Base-by-base conservation (phyloP, 2,797 vertebrate genomes). In the Chelidonichthys spinosus region DNA sequence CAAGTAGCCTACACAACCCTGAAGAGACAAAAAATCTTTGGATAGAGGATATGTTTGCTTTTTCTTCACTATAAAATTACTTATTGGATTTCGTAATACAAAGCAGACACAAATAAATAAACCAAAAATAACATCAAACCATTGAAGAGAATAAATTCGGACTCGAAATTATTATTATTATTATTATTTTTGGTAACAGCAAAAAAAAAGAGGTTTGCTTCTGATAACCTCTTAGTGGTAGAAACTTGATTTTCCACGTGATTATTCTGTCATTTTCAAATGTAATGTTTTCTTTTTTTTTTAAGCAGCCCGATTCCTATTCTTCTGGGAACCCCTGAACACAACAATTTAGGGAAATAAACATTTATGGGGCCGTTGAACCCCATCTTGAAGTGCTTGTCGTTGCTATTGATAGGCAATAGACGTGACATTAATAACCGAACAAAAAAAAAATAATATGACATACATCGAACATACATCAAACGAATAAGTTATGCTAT, bases 11-110 rank as follows among this genome's bases (percentile, higher is more conserved):
- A 94, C 89, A 97, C 95, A 96, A 96, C 96, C 96, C 95, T 96
- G 96, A 96, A 96, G 95, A 97, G 95, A 96, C 95, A 96, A 94
- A 95, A 95, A 96, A 97, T 97, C 96, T 97, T 97, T 97, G 96
- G 96, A 96, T 97, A 96, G 95, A 94, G 96, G 95, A 96, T 96
- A 95, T 96, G 89, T 87, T 83, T 9, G 47, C n/a, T 32, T 89
- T 90, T 82, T 76, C 92, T 94, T 84, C 58, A 92, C 92, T 94
- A 94, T 94, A 95, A 95, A 97, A 94, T 94, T 90, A 93, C 91
- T 94, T 94, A 89, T 94, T 94, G 89, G 90, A 92, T 94, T 93
- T 92, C 90, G 85, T 95, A 91, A 95, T 94, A 96, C 94, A 96
- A 95, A 96, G 93, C 93, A 92, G 91, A 96, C 91, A 89, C 72